These are phyloP conservation scores for Cebus imitator DNA, from an alignment of 2,113 vertebrate genomes.

Conservation along the genomic window DNA sequence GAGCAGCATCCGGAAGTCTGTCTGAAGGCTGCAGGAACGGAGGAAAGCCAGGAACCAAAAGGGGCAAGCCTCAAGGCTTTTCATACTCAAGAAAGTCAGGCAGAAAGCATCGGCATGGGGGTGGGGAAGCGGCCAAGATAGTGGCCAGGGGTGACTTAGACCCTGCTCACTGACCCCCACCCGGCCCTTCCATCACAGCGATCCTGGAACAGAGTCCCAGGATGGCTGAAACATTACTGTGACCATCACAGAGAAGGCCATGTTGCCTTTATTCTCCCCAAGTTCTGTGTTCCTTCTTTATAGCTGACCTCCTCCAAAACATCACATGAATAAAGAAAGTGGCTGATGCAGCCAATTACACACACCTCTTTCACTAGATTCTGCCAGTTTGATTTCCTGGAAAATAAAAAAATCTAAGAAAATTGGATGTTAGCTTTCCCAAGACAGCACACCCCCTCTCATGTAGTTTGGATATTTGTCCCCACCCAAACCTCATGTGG, in stretches of 20 bases:
- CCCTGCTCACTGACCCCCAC: neutral
- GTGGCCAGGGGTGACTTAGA: neutral
- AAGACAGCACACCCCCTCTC: neutral
- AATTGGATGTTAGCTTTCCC: conserved; percentile 42
- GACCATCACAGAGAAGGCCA: no score
- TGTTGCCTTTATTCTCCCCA: neutral
- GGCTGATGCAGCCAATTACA: neutral
- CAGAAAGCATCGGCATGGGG: neutral
- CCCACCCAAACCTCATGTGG: no score
- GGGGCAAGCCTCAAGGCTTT: neutral
- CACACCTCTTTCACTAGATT: neutral
- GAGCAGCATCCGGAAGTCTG: neutral
- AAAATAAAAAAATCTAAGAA: neutral
- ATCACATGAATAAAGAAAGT: neutral
- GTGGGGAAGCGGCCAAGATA: neutral
- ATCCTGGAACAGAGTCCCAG: neutral
- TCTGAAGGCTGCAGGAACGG: neutral
- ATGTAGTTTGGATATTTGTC: no score
- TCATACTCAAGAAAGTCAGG: neutral
- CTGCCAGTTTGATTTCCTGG: conserved; percentile 49
- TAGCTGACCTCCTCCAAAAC: neutral
- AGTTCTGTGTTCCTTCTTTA: neutral
- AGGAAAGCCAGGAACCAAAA: no score
- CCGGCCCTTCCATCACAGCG: neutral
- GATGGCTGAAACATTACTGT: neutral